These are phyloP conservation scores for Triops cancriformis DNA, from an alignment of 1,140 invertebrate species.

Conservation along the genomic window DNA sequence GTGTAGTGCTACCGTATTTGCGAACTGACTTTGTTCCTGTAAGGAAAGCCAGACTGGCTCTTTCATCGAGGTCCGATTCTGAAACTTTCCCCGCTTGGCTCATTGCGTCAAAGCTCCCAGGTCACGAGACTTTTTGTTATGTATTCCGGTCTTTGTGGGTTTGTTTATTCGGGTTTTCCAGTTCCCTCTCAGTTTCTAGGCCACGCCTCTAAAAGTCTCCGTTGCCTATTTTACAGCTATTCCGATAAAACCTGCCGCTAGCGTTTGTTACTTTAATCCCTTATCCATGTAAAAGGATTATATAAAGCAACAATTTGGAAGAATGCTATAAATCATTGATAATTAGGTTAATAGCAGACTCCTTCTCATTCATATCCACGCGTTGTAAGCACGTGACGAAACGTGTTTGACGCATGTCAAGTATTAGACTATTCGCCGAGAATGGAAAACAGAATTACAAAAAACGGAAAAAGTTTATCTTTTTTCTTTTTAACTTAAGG, in stretches of 20 bases:
- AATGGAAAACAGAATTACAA: no score
- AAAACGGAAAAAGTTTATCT: no score
- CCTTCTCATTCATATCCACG: no score
- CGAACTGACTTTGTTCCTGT: not conserved
- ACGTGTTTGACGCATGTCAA: no score
- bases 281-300: no score
- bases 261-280: not conserved
- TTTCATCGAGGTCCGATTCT: not conserved
- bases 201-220: not conserved
- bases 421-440: no score
- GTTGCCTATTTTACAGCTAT: not conserved
- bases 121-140: not conserved
- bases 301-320: no score
- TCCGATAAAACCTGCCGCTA: not conserved
- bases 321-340: no score
- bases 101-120: not conserved
- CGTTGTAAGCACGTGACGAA: no score
- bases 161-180: not conserved
- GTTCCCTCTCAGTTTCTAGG: not conserved
- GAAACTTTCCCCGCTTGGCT: not conserved
- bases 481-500: no score
- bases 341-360: no score
- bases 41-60: not conserved
- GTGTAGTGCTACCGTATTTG: conserved; percentile 4
- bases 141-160: not conserved